Conservation (phyloP, 2,113 vertebrate genomes). For the Gasterosteus aculeatus region DNA sequence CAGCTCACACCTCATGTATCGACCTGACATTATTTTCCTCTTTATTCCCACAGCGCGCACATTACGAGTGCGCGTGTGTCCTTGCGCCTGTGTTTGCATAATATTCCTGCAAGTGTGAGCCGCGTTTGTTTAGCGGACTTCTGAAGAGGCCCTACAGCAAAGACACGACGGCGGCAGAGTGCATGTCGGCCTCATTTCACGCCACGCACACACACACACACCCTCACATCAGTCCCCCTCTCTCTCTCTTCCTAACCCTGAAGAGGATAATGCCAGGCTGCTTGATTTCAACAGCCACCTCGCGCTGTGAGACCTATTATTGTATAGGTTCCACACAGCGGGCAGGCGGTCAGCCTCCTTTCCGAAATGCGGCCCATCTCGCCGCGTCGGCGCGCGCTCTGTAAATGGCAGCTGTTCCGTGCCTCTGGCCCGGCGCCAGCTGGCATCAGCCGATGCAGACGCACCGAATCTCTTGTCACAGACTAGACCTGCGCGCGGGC, state of each 20-base stretch:
- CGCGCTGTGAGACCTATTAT: conserved; percentile 66
- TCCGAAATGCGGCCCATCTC: conserved; percentile 60
- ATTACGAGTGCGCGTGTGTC: conserved; percentile 14
- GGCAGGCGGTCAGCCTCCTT: conserved; percentile 60
- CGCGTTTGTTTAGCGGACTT: conserved; percentile 48
- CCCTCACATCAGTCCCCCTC: conserved; percentile 19
- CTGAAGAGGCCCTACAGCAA: conserved; percentile 37
- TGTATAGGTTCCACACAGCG: conserved; percentile 72
- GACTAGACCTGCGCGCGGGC: conserved; percentile 23
- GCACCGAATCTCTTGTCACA: conserved; percentile 41
- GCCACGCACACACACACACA: background rate
- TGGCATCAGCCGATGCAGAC: conserved; percentile 56
- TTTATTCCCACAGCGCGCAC: conserved; percentile 20
- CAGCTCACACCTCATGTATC: conserved; percentile 63
- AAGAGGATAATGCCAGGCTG: conserved; percentile 77
- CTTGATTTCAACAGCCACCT: conserved; percentile 75
- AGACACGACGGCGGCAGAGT: conserved; percentile 13
- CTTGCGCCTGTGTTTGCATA: conserved; percentile 24
- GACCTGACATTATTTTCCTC: conserved; percentile 44
- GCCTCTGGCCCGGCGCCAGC: conserved; percentile 65
- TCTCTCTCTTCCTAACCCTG: conserved; percentile 54
- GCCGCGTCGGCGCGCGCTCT: conserved; percentile 25
- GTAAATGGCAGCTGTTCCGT: conserved; percentile 70
- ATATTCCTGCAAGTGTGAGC: conserved; percentile 26
- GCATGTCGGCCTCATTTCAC: conserved; percentile 7